Conservation (phyloP, 2,888 invertebrate genomes). For the Melanophora roralis region DNA sequence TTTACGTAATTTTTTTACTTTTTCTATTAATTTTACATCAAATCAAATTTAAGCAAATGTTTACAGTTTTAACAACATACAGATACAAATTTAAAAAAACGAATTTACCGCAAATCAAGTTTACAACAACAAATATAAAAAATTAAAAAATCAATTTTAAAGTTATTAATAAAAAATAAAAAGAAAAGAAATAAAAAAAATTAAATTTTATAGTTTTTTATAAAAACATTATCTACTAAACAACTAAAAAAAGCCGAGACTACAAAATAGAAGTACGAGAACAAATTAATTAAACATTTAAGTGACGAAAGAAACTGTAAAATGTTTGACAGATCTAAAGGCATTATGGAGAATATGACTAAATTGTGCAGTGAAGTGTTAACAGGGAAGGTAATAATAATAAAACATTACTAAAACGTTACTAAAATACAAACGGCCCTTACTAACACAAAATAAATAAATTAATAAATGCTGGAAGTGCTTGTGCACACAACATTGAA, state of each 20-base stretch:
- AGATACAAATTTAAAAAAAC: conserved; percentile 24
- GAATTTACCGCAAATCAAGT: conserved; percentile 1
- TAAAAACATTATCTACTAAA: neutral
- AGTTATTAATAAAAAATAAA: neutral
- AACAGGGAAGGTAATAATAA: neutral
- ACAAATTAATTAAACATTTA: neutral
- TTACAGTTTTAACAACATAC: conserved; percentile 24
- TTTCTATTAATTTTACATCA: conserved; percentile 35
- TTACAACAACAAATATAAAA: conserved; percentile 18
- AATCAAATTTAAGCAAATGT: conserved; percentile 20
- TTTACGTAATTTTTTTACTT: conserved; percentile 67
- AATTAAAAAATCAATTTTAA: conserved; percentile 13
- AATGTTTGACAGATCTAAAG: neutral
- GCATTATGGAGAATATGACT: neutral
- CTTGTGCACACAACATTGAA: too few species aligned
- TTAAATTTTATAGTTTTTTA: neutral
- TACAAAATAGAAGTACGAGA: neutral
- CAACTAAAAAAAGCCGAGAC: neutral
- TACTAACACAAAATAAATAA: too few species aligned
- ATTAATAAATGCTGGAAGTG: too few species aligned
- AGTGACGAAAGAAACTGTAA: neutral
- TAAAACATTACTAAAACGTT: neutral
- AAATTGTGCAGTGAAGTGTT: neutral
- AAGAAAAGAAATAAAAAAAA: conserved; percentile 8
- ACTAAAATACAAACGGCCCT: too few species aligned